Conservation (phyloP, 2,797 vertebrate species). For the Anguilla obscura region DNA sequence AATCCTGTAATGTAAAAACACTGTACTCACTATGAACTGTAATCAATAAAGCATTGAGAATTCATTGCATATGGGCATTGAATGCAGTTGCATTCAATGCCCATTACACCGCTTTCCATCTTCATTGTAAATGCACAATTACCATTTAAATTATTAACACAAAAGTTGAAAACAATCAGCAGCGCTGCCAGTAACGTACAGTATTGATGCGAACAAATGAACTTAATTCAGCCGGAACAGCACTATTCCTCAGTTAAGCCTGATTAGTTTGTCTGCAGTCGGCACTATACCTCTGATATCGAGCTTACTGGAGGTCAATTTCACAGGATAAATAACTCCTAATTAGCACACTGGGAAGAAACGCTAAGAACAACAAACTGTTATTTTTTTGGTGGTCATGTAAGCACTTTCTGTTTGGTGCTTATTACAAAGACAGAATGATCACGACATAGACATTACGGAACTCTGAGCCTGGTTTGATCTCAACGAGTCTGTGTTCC, state of each 20-base stretch:
- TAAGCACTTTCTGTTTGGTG: neutral
- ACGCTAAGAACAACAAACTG: neutral
- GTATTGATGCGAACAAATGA: neutral
- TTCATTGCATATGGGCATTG: neutral
- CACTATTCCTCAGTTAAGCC: neutral
- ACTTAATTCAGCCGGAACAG: neutral
- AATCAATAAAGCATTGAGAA: constrained; percentile 16
- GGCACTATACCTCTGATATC: neutral
- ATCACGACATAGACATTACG: no score
- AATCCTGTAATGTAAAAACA: neutral
- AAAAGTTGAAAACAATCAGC: constrained; percentile 8
- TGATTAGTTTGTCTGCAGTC: neutral
- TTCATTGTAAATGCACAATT: neutral
- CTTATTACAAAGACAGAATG: no score
- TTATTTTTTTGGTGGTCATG: neutral
- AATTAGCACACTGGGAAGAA: neutral
- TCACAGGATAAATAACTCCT: neutral
- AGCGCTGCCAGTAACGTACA: neutral
- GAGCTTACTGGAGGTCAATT: neutral
- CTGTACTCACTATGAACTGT: neutral
- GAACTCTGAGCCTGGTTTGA: no score
- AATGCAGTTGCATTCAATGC: neutral
- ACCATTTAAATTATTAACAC: constrained; percentile 7
- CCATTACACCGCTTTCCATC: neutral
- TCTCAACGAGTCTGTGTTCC: no score